Evolutionary conservation across 2,113 vertebrate genomes (phyloP).

Genomic region (Tychaedon coryphoeus): DNA sequence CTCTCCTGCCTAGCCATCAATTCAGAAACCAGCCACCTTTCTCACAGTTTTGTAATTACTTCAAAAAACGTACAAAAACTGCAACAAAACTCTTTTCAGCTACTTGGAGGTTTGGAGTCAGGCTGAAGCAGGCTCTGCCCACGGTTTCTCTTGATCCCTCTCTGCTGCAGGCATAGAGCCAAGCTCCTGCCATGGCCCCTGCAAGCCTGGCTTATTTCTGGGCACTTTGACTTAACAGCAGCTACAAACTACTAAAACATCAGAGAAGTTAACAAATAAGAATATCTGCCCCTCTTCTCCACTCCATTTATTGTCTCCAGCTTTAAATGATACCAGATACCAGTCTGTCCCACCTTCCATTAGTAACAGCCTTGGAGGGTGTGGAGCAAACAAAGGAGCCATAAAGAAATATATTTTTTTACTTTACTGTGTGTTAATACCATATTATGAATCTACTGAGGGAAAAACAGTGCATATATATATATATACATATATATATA

Average conservation of each 20-base stretch:
- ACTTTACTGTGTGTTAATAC: neutral
- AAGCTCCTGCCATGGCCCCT: neutral
- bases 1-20: neutral
- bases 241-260: neutral
- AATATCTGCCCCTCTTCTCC: neutral
- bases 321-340: neutral
- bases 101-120: neutral
- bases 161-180: neutral
- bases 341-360: neutral
- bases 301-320: neutral
- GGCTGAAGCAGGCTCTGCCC: neutral
- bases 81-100: neutral
- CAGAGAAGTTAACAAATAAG: neutral
- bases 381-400: neutral
- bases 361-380: fast-evolving
- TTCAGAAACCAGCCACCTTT: neutral
- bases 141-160: neutral
- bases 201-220: neutral
- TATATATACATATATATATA: neutral
- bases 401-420: neutral
- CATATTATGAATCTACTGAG: neutral
- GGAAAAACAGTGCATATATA: neutral
- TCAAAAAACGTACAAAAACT: neutral
- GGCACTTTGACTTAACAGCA: neutral
- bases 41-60: neutral